Evolutionary conservation across 1,140 invertebrate species (phyloP), one percentile per base, ranked within the genome.

Genomic region (Chironomus striatipennis): DNA sequence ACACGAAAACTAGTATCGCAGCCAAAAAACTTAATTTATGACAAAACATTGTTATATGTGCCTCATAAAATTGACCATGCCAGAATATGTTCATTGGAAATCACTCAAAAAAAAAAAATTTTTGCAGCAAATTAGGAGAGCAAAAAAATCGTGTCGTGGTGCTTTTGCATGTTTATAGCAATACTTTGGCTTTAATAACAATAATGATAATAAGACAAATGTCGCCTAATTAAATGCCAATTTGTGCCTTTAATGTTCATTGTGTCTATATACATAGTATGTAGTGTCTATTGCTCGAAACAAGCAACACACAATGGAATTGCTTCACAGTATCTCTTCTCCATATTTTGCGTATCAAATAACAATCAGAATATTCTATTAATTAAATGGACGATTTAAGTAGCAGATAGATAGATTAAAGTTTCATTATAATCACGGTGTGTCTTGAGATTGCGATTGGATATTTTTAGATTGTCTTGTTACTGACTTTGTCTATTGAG

Each of bases 151-250:
- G n/a, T 12, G 12, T 57, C 47, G 8, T 57, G 47, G 47, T 57
- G 47, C 24, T 34, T 34, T 34, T 57, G 47, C n/a, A 15, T n/a
- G n/a, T 12, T 57, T 57, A 57, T 57, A n/a, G 47, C 12, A 15
- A 1, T 34, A 34, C 47, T 57, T 15, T 12, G 12, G 47, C 47
- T 57, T 57, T 57, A 57, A 57, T 57, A 57, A 57, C n/a, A 57
- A 57, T 57, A 57, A 57, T 57, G n/a, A 57, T 57, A 57, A 57
- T 57, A 57, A 57, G 47, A 57, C 47, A 57, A 57, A 57, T 57
- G 47, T 57, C 47, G 47, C 47, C 47, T 57, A 57, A 57, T 57
- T 57, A 57, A 57, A 57, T 57, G 47, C 47, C 47, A 57, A 57
- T 57, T 57, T 57, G 47, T 57, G 47, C 47, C 47, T 57, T 57